These are phyloP conservation scores for Noctua pronuba DNA, from an alignment of 2,888 invertebrate genomes.

Conservation along the genomic window DNA sequence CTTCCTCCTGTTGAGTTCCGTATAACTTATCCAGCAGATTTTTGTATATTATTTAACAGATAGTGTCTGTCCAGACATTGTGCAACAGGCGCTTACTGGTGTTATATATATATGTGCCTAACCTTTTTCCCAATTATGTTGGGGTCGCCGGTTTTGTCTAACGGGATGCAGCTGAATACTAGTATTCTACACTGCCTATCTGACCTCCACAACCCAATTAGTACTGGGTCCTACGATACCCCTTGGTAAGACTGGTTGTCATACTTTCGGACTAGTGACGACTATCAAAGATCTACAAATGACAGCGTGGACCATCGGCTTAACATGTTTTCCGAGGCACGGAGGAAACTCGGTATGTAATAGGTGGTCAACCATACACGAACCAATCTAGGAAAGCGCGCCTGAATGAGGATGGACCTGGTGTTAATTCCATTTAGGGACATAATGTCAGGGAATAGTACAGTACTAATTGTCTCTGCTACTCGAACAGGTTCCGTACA, in stretches of 20 bases:
- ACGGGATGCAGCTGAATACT: not conserved
- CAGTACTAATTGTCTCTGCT: not conserved
- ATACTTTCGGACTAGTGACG: not conserved
- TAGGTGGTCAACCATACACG: not conserved
- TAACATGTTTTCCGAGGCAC: not conserved
- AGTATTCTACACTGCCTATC: not conserved
- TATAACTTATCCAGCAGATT: not conserved
- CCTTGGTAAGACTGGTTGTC: not conserved
- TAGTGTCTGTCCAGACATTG: too few relatives aligned
- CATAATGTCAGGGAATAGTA: not conserved
- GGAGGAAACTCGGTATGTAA: not conserved
- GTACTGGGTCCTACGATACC: not conserved
- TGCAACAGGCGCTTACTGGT: not conserved
- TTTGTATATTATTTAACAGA: not conserved
- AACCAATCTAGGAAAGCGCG: not conserved
- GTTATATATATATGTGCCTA: too few relatives aligned
- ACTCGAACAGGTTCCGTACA: slow-evolving; percentile 22
- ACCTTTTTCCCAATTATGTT: not conserved
- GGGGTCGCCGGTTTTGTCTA: too few relatives aligned
- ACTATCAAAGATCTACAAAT: not conserved
- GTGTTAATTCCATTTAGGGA: not conserved
- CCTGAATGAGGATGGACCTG: not conserved
- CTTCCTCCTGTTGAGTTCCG: not conserved
- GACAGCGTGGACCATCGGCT: not conserved
- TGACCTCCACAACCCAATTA: not conserved